Conservation (phyloP, 2,888 invertebrate genomes). For the Pheosia tremula region DNA sequence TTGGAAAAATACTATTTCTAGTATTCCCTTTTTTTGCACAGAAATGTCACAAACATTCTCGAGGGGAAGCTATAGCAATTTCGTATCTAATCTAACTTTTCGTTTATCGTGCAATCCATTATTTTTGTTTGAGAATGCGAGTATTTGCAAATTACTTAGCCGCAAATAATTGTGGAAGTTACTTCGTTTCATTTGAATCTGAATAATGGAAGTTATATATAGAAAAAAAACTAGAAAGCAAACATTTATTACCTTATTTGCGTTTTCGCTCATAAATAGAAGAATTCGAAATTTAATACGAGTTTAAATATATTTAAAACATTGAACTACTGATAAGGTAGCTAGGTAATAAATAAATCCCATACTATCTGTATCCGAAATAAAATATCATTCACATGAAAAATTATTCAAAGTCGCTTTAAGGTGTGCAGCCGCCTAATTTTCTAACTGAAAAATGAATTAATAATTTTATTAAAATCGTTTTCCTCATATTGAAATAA, state of each 20-base stretch:
- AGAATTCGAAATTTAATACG: background rate
- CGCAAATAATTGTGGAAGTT: slow-evolving; percentile 45
- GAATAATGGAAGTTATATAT: slow-evolving; percentile 31
- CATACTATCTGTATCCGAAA: too few species aligned
- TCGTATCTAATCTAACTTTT: slow-evolving; percentile 62
- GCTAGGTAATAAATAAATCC: too few species aligned
- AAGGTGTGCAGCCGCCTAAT: too few species aligned
- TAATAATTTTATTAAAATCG: background rate
- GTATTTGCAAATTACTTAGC: slow-evolving; percentile 54
- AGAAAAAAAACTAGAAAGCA: background rate
- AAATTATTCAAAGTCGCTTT: too few species aligned
- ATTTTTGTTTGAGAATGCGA: slow-evolving; percentile 50
- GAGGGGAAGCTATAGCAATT: slow-evolving; percentile 46
- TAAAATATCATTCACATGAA: too few species aligned
- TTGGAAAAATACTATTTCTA: background rate
- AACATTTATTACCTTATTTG: background rate
- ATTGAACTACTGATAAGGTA: too few species aligned
- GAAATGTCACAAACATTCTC: slow-evolving; percentile 40
- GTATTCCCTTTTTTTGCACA: slow-evolving; percentile 13
- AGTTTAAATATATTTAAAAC: too few species aligned
- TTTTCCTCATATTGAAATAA: too few species aligned
- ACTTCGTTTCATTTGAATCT: slow-evolving; percentile 36
- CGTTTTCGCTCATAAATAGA: background rate
- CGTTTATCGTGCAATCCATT: slow-evolving; percentile 58
- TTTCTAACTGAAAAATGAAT: too few species aligned